Percentiles rank a stretch among this genome's conserved stretches.
Conservation (phyloP, 2,888 invertebrate genomes). For the Drosophila formosana region DNA sequence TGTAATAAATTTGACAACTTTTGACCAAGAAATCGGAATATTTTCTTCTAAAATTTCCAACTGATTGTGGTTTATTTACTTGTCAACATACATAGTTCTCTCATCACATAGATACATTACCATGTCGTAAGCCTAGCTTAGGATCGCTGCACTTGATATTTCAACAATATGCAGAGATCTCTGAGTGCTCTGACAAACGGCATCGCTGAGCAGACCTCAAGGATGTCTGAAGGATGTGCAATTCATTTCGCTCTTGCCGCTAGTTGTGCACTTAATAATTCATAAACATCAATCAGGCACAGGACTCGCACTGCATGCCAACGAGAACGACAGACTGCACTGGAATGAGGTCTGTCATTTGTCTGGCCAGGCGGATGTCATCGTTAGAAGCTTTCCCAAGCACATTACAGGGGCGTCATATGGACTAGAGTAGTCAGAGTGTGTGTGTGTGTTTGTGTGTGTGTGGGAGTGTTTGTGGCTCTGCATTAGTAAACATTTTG, state of each 20-base stretch:
- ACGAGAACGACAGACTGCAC: constrained; percentile 5
- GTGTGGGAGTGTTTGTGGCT: constrained; percentile 21
- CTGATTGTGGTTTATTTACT: no score
- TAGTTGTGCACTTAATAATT: constrained; percentile 66
- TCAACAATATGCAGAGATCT: not conserved
- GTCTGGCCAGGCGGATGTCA: constrained; percentile 35
- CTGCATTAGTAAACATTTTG: constrained; percentile 78
- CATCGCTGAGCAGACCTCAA: constrained; percentile 42
- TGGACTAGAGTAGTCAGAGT: constrained; percentile 11
- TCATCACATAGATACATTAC: no score
- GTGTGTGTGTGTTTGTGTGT: constrained; percentile 30
- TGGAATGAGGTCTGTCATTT: constrained; percentile 29
- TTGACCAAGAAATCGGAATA: no score
- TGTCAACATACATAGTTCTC: no score
- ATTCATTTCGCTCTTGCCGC: not conserved
- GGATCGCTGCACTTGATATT: no score
- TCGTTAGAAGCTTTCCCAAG: constrained; percentile 39
- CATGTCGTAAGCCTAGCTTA: no score
- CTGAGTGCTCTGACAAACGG: constrained; percentile 27
- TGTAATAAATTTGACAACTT: not conserved
- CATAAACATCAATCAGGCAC: constrained; percentile 76
- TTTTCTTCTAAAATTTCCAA: no score
- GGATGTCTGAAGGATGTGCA: constrained; percentile 8
- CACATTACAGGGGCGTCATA: constrained; percentile 31
- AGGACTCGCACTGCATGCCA: constrained; percentile 50